phyloP scores from a whole-genome alignment of 2,888 invertebrate species.

The Aphidius colemani region DNA sequence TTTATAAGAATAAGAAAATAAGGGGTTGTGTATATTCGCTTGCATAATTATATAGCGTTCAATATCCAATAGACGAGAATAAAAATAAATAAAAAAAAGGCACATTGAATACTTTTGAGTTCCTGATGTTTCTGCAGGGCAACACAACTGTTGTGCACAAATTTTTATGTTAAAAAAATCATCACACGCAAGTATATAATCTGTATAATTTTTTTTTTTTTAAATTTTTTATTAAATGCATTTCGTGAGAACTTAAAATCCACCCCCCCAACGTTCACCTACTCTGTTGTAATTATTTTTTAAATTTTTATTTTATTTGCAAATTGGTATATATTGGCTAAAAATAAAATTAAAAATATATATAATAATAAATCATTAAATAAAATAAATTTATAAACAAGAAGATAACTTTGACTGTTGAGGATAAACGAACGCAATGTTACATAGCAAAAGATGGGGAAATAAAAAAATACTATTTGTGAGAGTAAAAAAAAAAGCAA shows the following conservation, averaged over 20 bases:
- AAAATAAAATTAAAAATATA: too few relatives aligned
- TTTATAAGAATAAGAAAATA: too few relatives aligned
- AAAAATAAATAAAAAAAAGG: too few relatives aligned
- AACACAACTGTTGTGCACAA: too few relatives aligned
- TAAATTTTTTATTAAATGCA: not conserved
- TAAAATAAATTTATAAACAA: slow-evolving; percentile 4
- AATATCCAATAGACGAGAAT: too few relatives aligned
- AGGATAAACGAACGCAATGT: slow-evolving; percentile 20
- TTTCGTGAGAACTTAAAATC: slow-evolving; percentile 32
- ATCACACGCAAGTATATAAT: not conserved
- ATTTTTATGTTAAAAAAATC: not conserved
- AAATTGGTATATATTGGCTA: slow-evolving; percentile 1
- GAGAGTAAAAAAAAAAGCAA: slow-evolving; percentile 31
- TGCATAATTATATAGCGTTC: too few relatives aligned
- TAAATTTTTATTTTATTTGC: too few relatives aligned
- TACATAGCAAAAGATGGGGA: slow-evolving; percentile 18
- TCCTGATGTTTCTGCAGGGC: too few relatives aligned
- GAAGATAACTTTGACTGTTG: slow-evolving; percentile 16
- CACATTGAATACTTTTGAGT: too few relatives aligned
- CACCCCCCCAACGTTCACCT: slow-evolving; percentile 20
- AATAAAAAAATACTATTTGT: slow-evolving; percentile 14
- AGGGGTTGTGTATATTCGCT: too few relatives aligned
- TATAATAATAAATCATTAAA: too few relatives aligned
- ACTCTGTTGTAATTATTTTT: too few relatives aligned
- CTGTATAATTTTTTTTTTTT: not conserved